A percentile compares a stretch with the other conserved stretches of the same genome.
Conservation (phyloP, 2,888 invertebrate genomes). For the Drosophila barbarae region DNA sequence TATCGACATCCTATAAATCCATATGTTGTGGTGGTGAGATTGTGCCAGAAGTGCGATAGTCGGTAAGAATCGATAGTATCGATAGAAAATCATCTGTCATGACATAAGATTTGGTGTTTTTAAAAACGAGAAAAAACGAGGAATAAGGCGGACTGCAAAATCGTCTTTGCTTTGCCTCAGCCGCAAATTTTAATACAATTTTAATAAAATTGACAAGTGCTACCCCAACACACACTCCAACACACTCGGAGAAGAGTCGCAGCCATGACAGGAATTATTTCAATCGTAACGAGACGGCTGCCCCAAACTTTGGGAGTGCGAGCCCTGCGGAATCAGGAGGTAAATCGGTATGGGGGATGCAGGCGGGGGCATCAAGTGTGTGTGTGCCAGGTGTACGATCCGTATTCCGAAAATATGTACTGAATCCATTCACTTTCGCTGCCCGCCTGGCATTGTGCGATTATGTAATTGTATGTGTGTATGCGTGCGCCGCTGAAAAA, state of each 20-base stretch:
- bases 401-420: constrained; percentile 1
- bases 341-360: constrained; percentile 57
- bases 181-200: constrained; percentile 53
- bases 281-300: constrained; percentile 80
- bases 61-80: neutral
- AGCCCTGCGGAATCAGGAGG: constrained; percentile 72
- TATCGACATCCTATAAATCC: neutral
- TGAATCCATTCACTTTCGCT: constrained; percentile 9
- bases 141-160: constrained; percentile 49
- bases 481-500: constrained; percentile 47
- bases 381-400: constrained; percentile 8
- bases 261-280: constrained; percentile 81
- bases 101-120: constrained; percentile 62
- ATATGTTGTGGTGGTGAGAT: neutral
- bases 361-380: neutral
- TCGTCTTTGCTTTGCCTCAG: constrained; percentile 55
- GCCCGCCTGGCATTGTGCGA: constrained; percentile 39
- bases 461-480: constrained; percentile 73
- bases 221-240: neutral
- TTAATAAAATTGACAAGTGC: constrained; percentile 49
- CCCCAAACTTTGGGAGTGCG: constrained; percentile 76
- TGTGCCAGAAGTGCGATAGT: neutral
- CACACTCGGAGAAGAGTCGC: constrained; percentile 34
- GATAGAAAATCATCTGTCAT: constrained; percentile 25
- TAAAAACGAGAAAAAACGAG: constrained; percentile 26